Evolutionary conservation across 2,888 invertebrate genomes (phyloP), one percentile per base, ranked within the genome.

Genomic region (Sepiola atlantica): DNA sequence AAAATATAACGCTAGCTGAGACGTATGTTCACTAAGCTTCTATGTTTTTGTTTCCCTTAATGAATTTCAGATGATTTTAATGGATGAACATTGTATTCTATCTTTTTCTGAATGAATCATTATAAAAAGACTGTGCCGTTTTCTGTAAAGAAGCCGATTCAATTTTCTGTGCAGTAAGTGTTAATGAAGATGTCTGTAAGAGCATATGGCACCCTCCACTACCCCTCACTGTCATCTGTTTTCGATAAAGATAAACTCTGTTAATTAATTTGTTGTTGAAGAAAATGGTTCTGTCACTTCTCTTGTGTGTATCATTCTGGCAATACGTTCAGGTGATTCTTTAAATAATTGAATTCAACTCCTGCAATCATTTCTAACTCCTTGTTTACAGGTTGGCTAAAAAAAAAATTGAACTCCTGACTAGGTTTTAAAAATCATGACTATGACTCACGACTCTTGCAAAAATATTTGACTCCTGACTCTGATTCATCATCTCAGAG

Each of bases 181-280:
- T 77, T 77, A 32, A 77, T n/a, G 77, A 18, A 77, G 14, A 77
- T 77, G n/a, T 77, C 77, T 77, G 77, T n/a, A 77, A 77, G 77
- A 45, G n/a, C n/a, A 1, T 32, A 32, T 45, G 45, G 12, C 77
- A 14, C 77, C 77, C n/a, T 16, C n/a, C 20, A 77, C n/a, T 77
- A 77, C n/a, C 77, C 45, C 45, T 8, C 45, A 45, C 45, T 45
- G 4, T 45, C 45, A 45, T 45, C 8, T 45, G 45, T 45, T 45
- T 45, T 45, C 8, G 45, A 45, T 45, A 77, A 16, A 77, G 77
- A n/a, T n/a, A n/a, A 77, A 77, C n/a, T 8, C 77, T 1, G n/a
- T 77, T n/a, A 77, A 77, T 77, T n/a, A 77, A 32, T 77, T 77
- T 77, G 77, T 77, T n/a, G n/a, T 77, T n/a, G 77, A n/a, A 77